Evolutionary conservation across 30 jellyfish, hydroid and myxozoan species (phyloP).

Genomic region (Nemopilema nomurai): DNA sequence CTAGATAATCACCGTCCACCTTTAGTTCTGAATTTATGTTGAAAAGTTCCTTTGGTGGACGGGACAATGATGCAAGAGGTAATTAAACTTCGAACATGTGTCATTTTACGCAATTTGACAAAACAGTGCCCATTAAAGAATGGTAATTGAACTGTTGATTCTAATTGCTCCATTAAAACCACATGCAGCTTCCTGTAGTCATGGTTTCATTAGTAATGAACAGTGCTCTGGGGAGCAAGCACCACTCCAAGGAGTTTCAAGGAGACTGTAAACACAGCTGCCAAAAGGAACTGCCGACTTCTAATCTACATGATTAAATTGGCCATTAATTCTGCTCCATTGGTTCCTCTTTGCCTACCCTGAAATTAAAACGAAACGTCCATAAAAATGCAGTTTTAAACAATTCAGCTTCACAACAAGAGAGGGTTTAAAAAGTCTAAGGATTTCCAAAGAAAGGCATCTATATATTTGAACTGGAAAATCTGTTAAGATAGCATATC

Average conservation of each 20-base stretch:
- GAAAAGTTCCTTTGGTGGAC: too few species aligned
- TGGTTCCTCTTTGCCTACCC: constrained; percentile 77
- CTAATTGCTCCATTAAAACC: not conserved
- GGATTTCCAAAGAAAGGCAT: too few species aligned
- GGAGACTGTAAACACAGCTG: not conserved
- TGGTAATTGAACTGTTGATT: too few species aligned
- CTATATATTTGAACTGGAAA: too few species aligned
- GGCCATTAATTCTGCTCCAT: constrained; percentile 67
- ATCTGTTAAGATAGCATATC: too few species aligned
- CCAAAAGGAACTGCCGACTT: not conserved
- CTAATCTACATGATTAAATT: not conserved
- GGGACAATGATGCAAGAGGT: not conserved
- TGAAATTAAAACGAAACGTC: not conserved
- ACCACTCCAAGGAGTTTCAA: not conserved
- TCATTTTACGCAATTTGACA: not conserved
- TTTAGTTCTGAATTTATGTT: too few species aligned
- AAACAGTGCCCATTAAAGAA: too few species aligned
- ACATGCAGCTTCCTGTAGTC: not conserved
- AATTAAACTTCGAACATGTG: not conserved
- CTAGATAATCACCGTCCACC: too few species aligned
- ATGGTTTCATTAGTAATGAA: not conserved
- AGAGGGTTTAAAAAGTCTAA: too few species aligned
- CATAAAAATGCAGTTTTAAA: too few species aligned
- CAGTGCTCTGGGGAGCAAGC: not conserved
- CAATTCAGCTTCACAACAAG: too few species aligned